Conservation (phyloP, 2,113 vertebrate genomes). For the Corydoras maculifer region DNA sequence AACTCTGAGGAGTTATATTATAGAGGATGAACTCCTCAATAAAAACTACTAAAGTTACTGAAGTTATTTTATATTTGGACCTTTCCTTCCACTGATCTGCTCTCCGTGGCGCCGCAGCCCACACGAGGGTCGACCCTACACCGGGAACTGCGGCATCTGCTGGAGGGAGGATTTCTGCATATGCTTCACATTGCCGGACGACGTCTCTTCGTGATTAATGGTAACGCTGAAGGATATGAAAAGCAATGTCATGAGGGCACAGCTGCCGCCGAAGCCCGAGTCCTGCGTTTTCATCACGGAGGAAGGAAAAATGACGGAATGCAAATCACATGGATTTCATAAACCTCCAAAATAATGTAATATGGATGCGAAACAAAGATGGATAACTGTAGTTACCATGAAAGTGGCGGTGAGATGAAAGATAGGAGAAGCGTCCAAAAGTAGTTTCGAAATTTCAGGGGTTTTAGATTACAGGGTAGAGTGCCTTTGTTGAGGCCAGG, state of each 20-base stretch:
- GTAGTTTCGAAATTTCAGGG: not conserved
- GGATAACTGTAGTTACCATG: not conserved
- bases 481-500: slow-evolving; percentile 55
- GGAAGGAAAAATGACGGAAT: not conserved
- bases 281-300: slow-evolving; percentile 5
- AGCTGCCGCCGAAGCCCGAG: slow-evolving; percentile 11
- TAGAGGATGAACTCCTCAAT: too few species aligned
- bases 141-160: not conserved
- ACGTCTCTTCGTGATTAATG: slow-evolving; percentile 8
- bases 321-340: not conserved
- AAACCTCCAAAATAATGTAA: not conserved
- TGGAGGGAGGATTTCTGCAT: not conserved
- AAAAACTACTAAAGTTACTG: too few species aligned
- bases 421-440: not conserved
- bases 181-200: not conserved
- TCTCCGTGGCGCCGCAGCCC: slow-evolving; percentile 1
- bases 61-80: too few species aligned
- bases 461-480: slow-evolving; percentile 2
- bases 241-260: slow-evolving; percentile 15
- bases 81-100: not conserved
- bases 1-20: too few species aligned
- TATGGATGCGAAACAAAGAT: slow-evolving; percentile 2
- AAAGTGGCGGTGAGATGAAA: not conserved
- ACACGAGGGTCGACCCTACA: not conserved
- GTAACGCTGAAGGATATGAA: slow-evolving; percentile 10